phyloP scores from a whole-genome alignment of 1,140 invertebrate species.

The Drosophila lacertosa region DNA sequence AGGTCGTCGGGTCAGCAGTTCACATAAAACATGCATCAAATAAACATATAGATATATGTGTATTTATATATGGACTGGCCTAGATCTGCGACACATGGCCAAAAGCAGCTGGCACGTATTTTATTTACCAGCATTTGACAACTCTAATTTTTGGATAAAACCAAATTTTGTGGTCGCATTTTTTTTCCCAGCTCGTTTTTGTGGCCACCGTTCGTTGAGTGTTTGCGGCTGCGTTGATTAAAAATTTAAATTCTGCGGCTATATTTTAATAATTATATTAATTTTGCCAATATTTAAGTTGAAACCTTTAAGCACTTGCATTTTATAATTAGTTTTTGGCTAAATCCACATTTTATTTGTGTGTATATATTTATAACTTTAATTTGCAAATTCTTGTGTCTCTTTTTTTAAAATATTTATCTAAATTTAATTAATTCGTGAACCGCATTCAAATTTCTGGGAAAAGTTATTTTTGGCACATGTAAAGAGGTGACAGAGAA shows the following conservation, averaged over 20 bases:
- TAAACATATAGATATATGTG: not conserved
- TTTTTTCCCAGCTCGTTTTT: not conserved
- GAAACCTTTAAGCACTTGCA: not conserved
- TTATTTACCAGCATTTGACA: constrained; percentile 26
- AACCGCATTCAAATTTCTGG: no score
- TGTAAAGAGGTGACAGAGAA: no score
- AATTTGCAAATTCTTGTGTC: no score
- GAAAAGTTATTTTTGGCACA: no score
- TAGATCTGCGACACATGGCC: constrained; percentile 26
- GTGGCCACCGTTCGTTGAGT: not conserved
- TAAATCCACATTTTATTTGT: not conserved
- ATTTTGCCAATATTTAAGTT: not conserved
- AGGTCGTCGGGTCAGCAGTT: constrained; percentile 30
- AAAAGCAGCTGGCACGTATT: constrained; percentile 18
- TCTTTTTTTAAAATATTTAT: no score
- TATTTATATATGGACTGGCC: constrained; percentile 24
- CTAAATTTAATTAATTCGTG: no score
- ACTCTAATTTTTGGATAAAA: not conserved
- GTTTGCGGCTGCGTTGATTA: constrained; percentile 8
- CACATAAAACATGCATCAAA: not conserved
- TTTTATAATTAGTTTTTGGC: not conserved
- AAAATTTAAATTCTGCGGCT: not conserved
- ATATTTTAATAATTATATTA: not conserved
- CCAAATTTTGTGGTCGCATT: not conserved
- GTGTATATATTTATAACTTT: not conserved